Conservation (phyloP, 2,888 invertebrate genomes). For the Drosophila falleni region DNA sequence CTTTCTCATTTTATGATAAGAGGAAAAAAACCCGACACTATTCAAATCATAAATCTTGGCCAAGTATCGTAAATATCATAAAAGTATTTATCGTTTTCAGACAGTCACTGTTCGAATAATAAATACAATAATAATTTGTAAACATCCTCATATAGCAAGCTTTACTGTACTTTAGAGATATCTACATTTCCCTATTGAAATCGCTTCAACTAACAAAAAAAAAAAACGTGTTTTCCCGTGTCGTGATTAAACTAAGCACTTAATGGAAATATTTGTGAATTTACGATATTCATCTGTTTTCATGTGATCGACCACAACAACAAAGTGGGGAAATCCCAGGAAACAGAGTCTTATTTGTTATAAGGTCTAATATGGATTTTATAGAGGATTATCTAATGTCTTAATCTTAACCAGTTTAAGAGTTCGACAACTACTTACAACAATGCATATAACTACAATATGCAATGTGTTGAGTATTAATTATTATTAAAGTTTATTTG, state of each 20-base stretch:
- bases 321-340: neutral
- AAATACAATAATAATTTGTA: neutral
- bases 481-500: neutral
- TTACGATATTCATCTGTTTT: neutral
- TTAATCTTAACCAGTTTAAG: neutral
- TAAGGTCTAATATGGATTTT: neutral
- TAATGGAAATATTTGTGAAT: neutral
- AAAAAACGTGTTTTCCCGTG: conserved; percentile 2
- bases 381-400: neutral
- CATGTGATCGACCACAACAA: neutral
- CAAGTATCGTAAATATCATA: conserved; percentile 6
- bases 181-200: neutral
- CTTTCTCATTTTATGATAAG: conserved; percentile 5
- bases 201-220: neutral
- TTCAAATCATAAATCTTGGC: conserved; percentile 17
- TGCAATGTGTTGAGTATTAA: too few species aligned
- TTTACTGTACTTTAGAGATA: conserved; percentile 18
- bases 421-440: too few species aligned
- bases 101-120: neutral
- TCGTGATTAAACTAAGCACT: conserved; percentile 4
- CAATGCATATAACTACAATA: too few species aligned
- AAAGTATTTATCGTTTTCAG: conserved; percentile 10
- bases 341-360: neutral
- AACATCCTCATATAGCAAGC: neutral
- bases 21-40: neutral